A percentile compares a stretch with the other conserved stretches of the same genome.
These are phyloP conservation scores for Ammospiza caudacuta DNA, from an alignment of 2,113 vertebrate genomes.

Conservation along the genomic window DNA sequence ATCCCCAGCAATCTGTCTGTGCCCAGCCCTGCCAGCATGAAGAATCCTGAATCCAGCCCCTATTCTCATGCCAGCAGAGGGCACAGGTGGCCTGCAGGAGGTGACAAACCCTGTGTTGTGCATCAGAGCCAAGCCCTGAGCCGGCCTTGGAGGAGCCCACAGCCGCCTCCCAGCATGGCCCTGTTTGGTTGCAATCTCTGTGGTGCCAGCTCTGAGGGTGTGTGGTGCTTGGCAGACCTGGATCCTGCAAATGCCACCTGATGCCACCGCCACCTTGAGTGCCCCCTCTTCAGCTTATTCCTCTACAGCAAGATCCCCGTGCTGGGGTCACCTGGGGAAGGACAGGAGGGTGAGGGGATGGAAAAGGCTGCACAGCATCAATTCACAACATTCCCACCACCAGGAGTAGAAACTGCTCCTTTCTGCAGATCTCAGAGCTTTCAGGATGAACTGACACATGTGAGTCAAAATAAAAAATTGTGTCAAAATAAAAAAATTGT, in stretches of 20 bases:
- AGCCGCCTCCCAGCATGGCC: fast-evolving
- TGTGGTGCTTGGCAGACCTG: background rate
- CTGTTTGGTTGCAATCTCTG: background rate
- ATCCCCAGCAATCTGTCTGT: background rate
- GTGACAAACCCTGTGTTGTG: fast-evolving
- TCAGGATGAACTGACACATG: background rate
- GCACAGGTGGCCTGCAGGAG: background rate
- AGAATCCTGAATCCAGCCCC: background rate
- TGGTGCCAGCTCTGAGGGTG: background rate
- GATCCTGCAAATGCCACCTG: background rate
- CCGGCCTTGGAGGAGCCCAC: fast-evolving
- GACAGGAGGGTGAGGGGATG: background rate
- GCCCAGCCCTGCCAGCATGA: background rate
- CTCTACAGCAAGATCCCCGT: background rate
- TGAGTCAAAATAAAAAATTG: background rate
- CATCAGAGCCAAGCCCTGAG: background rate
- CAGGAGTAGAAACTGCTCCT: background rate
- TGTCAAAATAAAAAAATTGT: background rate
- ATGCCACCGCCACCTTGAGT: background rate
- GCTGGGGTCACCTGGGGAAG: background rate
- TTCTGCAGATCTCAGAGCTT: constrained; percentile 15
- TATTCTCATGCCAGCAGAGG: background rate
- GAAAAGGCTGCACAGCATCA: background rate
- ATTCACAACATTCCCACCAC: background rate
- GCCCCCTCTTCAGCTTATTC: background rate